Base-by-base conservation (phyloP, 2,113 vertebrate species). In the Cercocebus atys region DNA sequence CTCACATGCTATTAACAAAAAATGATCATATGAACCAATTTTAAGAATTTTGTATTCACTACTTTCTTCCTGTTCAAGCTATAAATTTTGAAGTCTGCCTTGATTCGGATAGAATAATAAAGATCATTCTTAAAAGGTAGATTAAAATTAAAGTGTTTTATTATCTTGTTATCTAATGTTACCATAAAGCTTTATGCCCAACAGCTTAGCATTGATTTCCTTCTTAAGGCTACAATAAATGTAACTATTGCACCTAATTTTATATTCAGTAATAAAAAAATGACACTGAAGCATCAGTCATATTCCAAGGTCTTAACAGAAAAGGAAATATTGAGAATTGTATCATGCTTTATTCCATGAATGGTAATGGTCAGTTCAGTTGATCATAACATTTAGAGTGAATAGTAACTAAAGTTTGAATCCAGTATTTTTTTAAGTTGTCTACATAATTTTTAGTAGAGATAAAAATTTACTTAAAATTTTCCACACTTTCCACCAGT, bases 81-180 rank as follows among this genome's bases (percentile, higher is more conserved):
- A 50, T 88, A 95, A 95, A 94, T 97, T 98, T 97, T 93, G 55
- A 98, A 98, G 20, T 90, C 47, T 76, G 75, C 59, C 38, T 97
- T 76, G 8, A 97, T 92, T 95, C 93, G 40, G 0, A 0, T 55
- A 96, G 91, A 92, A 97, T 97, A 96, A 97, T 91, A 82, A 97
- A n/a, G n/a, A 94, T 86, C 1, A 81, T 97, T 97, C 96, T 97
- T 97, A 96, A 86, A 90, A 94, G 90, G 17, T 81, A 73, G 75
- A 96, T 98, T 98, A 98, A 96, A 92, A 97, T 97, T 96, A 95
- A 95, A 97, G 8, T 55, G 80, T 97, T 98, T 98, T 98, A 98
- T 97, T 98, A 89, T 96, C 75, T 97, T 97, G 93, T 98, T 97
- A 96, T 97, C 93, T 97, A 96, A 97, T 96, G 38, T 98, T 98